Evolutionary conservation across 2,797 vertebrate genomes (phyloP).

Genomic region (Paramormyrops hopkinsi): DNA sequence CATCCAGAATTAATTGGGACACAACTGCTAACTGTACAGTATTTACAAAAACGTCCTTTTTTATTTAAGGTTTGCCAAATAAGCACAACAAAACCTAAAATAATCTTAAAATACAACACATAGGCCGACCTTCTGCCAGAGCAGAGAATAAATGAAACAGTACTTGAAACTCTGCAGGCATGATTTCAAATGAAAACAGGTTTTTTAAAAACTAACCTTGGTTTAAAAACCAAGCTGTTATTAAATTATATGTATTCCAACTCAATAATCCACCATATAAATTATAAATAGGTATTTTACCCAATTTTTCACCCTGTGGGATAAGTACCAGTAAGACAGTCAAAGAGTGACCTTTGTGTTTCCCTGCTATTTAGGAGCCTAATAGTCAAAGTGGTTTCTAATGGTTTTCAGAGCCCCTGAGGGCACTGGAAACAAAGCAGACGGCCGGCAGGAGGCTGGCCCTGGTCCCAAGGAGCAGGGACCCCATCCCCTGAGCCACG

Average conservation of each 20-base stretch:
- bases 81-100: neutral
- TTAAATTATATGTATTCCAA: neutral
- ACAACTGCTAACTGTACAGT: conserved; percentile 6
- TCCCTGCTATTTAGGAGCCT: neutral
- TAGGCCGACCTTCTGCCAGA: neutral
- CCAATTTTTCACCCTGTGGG: neutral
- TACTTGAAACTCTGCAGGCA: neutral
- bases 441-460: neutral
- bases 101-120: neutral
- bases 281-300: neutral
- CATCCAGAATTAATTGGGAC: neutral
- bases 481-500: neutral
- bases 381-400: neutral
- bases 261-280: neutral
- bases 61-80: conserved; percentile 2
- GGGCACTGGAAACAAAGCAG: neutral
- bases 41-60: neutral
- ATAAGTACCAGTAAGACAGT: neutral
- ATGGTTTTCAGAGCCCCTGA: neutral
- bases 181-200: neutral
- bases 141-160: neutral
- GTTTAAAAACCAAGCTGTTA: neutral
- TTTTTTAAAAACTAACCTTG: neutral
- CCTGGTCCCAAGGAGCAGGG: neutral
- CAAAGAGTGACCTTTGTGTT: neutral